Evolutionary conservation across 92 coral and sea anemone species (phyloP).

Genomic region (Ricordea florida): DNA sequence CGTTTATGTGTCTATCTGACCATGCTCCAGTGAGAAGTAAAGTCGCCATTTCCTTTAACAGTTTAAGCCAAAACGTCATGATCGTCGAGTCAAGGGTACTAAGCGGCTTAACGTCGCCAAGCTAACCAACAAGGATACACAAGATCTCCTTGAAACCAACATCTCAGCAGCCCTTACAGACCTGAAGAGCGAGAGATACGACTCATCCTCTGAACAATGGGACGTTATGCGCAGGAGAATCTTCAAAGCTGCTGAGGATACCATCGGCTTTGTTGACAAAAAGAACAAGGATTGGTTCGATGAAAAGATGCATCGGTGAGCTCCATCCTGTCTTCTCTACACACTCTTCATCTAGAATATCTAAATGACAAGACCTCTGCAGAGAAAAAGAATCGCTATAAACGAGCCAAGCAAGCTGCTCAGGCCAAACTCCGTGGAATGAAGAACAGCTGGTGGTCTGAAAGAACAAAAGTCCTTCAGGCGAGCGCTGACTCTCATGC

Average conservation of each 20-base stretch:
- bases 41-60: too few relatives aligned
- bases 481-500: too few relatives aligned
- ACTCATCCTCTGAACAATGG: neutral
- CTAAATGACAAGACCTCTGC: neutral
- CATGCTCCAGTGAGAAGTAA: too few relatives aligned
- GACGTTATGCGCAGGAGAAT: too few relatives aligned
- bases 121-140: neutral
- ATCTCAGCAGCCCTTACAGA: neutral
- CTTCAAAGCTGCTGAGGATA: neutral
- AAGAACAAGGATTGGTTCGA: neutral
- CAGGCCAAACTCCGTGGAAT: constrained; percentile 42
- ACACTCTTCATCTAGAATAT: neutral
- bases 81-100: neutral
- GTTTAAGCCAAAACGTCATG: too few relatives aligned
- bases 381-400: neutral
- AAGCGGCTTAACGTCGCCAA: neutral
- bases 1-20: too few relatives aligned
- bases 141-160: neutral
- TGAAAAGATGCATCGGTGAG: neutral
- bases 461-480: constrained; percentile 36
- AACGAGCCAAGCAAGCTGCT: constrained; percentile 4
- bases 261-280: neutral
- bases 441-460: constrained; percentile 60
- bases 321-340: neutral
- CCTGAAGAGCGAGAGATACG: neutral